phyloP scores from a whole-genome alignment of 2,888 invertebrate genomes.

The Galerucella pusilla region DNA sequence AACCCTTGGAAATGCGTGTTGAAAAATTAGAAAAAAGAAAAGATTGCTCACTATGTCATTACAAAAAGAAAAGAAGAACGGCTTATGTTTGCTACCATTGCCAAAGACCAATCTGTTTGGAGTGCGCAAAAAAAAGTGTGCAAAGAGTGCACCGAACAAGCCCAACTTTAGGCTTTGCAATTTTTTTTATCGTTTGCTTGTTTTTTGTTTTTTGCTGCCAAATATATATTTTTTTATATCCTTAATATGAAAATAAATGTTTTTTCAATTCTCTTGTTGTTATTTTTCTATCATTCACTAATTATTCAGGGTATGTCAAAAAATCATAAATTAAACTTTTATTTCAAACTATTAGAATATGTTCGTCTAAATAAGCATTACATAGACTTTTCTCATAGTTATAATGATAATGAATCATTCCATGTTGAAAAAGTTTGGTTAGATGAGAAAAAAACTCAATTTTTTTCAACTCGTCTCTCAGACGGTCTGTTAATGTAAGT shows the following conservation, averaged over 20 bases:
- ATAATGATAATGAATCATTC: no score
- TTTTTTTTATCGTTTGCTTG: slow-evolving; percentile 27
- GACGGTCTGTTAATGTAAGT: no score
- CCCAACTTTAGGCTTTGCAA: slow-evolving; percentile 12
- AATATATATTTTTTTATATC: slow-evolving; percentile 24
- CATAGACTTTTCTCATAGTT: slow-evolving; percentile 11
- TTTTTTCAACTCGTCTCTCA: no score
- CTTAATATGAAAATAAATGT: slow-evolving; percentile 29
- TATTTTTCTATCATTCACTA: no score
- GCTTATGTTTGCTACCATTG: slow-evolving; percentile 29
- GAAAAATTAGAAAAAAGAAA: slow-evolving; percentile 23
- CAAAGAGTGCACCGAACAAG: neutral
- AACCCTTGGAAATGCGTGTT: slow-evolving; percentile 13
- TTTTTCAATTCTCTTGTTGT: slow-evolving; percentile 14
- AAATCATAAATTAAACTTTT: no score
- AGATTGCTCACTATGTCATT: slow-evolving; percentile 17
- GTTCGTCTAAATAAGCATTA: slow-evolving; percentile 11
- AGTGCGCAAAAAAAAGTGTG: slow-evolving; percentile 23
- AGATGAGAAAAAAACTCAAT: no score
- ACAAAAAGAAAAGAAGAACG: slow-evolving; percentile 27
- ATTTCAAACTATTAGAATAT: slow-evolving; percentile 6
- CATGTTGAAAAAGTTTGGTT: no score
- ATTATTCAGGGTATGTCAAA: no score
- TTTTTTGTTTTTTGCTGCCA: slow-evolving; percentile 4
- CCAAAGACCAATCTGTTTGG: slow-evolving; percentile 27